These are phyloP conservation scores for Tylochromis polylepis DNA, from an alignment of 2,113 vertebrate species.

Conservation along the genomic window DNA sequence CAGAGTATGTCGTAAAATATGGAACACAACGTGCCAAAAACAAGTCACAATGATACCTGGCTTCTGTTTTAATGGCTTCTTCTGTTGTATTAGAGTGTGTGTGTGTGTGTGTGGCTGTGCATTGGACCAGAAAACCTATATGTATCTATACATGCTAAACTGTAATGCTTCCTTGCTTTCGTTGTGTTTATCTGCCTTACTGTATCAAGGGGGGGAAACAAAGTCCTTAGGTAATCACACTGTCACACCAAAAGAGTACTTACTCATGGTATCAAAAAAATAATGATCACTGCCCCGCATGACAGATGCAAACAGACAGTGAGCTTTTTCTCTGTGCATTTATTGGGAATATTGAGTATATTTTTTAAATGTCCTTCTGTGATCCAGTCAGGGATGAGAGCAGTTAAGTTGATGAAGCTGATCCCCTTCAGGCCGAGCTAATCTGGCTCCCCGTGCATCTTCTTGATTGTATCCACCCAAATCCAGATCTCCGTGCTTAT, in stretches of 20 bases:
- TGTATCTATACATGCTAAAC: background rate
- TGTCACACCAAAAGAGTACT: constrained; percentile 10
- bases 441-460: constrained; percentile 25
- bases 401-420: constrained; percentile 24
- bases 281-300: background rate
- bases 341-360: background rate
- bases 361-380: background rate
- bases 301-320: background rate
- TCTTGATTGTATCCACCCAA: constrained; percentile 36
- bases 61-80: background rate
- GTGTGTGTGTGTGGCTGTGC: background rate
- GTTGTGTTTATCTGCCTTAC: background rate
- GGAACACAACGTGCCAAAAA: background rate
- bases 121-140: background rate
- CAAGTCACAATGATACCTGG: background rate
- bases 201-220: background rate
- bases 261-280: background rate
- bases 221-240: background rate
- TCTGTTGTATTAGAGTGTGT: background rate
- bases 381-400: background rate
- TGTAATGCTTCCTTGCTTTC: background rate
- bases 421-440: constrained; percentile 19
- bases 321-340: background rate
- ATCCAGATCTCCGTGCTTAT: constrained; percentile 46
- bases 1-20: constrained; percentile 1